phyloP scores from a whole-genome alignment of 2,113 vertebrate species.

The Rynchops niger region DNA sequence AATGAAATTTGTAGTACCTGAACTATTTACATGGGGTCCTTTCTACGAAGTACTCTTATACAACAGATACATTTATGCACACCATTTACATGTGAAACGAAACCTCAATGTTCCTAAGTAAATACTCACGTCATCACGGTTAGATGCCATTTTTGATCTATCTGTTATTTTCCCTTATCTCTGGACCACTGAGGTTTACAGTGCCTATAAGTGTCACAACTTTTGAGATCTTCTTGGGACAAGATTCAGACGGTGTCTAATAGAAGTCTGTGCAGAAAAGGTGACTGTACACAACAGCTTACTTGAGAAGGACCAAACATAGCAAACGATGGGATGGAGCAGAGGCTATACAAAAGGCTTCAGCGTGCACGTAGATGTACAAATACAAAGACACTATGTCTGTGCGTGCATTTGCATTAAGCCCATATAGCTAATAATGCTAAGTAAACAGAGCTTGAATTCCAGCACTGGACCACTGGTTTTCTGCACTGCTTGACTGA shows the following conservation, averaged over 20 bases:
- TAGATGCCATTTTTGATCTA: not conserved
- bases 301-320: not conserved
- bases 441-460: not conserved
- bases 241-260: not conserved
- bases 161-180: not conserved
- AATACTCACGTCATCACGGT: accelerated
- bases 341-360: not conserved
- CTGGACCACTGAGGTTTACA: not conserved
- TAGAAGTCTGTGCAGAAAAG: not conserved
- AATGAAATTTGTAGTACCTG: not conserved
- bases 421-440: not conserved
- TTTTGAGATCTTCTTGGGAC: not conserved
- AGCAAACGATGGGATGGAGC: not conserved
- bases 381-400: not conserved
- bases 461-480: not conserved
- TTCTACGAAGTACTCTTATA: not conserved
- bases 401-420: not conserved
- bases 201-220: not conserved
- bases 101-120: not conserved
- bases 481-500: not conserved
- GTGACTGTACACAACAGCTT: not conserved
- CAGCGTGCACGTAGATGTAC: accelerated
- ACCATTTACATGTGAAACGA: accelerated
- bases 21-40: not conserved
- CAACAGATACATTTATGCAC: not conserved